Percentiles rank a stretch among this genome's conserved stretches.
phyloP scores from a whole-genome alignment of 2,113 vertebrate genomes.

The Etheostoma cragini region DNA sequence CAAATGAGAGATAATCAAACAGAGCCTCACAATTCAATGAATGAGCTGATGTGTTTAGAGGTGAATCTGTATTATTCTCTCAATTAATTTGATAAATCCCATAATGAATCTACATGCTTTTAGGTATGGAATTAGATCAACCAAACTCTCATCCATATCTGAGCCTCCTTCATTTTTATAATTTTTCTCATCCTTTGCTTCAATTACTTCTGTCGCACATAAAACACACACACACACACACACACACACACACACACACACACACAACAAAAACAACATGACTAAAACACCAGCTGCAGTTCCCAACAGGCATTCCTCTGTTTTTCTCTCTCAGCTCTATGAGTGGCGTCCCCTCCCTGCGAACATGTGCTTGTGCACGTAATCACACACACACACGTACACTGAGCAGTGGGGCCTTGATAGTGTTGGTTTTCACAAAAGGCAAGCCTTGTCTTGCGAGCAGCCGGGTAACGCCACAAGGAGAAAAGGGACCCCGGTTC shows the following conservation, averaged over 20 bases:
- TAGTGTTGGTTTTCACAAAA: constrained; percentile 66
- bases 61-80: constrained; percentile 43
- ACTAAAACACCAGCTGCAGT: constrained; percentile 48
- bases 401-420: constrained; percentile 42
- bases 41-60: constrained; percentile 16
- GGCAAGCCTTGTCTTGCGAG: constrained; percentile 32
- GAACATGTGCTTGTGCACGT: constrained; percentile 55
- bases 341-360: constrained; percentile 47
- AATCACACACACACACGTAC: constrained; percentile 2
- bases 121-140: constrained; percentile 38
- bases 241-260: constrained; percentile 4
- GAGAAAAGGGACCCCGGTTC: constrained; percentile 29
- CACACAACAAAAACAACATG: constrained; percentile 40
- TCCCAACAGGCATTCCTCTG: constrained; percentile 46
- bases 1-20: constrained; percentile 11
- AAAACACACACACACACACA: constrained; percentile 6
- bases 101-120: constrained; percentile 45
- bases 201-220: constrained; percentile 27
- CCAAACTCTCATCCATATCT: constrained; percentile 42
- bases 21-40: constrained; percentile 4
- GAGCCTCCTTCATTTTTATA: constrained; percentile 26
- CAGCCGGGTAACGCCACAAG: constrained; percentile 1
- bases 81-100: constrained; percentile 47
- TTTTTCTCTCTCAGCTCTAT: constrained; percentile 34
- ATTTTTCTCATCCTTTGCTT: constrained; percentile 22